These are phyloP conservation scores for Pseudopipra pipra DNA, from an alignment of 2,113 vertebrate species.

Conservation along the genomic window DNA sequence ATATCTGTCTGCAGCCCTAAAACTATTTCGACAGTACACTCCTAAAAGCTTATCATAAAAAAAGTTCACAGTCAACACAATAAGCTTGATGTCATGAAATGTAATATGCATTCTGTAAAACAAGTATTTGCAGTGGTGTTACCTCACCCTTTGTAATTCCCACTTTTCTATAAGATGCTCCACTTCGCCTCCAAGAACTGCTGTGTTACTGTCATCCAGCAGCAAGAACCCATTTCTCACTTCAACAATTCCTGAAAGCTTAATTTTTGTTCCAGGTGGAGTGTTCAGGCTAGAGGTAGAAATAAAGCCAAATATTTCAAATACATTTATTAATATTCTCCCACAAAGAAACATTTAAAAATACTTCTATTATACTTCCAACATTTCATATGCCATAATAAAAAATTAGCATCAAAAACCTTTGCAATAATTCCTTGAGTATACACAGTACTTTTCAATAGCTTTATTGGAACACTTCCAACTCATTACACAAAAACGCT, in stretches of 20 bases:
- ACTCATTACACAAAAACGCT: neutral
- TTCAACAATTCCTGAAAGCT: conserved; percentile 85
- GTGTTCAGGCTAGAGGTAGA: conserved; percentile 76
- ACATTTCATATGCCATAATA: neutral
- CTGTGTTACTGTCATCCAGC: conserved; percentile 89
- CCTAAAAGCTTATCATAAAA: neutral
- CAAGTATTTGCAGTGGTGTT: conserved; percentile 57
- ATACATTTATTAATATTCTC: neutral
- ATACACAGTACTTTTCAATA: neutral
- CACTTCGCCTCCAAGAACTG: conserved; percentile 93
- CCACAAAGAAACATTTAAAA: neutral
- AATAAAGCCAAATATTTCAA: conserved; percentile 14
- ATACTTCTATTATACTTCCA: neutral
- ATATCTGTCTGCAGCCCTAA: neutral
- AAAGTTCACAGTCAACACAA: neutral
- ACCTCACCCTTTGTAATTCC: conserved; percentile 95
- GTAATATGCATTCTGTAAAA: neutral
- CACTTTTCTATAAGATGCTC: conserved; percentile 98
- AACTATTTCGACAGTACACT: neutral
- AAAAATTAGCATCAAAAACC: neutral
- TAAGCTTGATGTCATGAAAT: neutral
- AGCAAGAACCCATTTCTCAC: conserved; percentile 93
- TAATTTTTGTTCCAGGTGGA: conserved; percentile 96
- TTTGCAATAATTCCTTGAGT: neutral
- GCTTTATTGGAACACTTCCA: conserved; percentile 5